A percentile compares a stretch with the other conserved stretches of the same genome.
phyloP scores from a whole-genome alignment of 2,113 vertebrate genomes.

The Vidua chalybeata region DNA sequence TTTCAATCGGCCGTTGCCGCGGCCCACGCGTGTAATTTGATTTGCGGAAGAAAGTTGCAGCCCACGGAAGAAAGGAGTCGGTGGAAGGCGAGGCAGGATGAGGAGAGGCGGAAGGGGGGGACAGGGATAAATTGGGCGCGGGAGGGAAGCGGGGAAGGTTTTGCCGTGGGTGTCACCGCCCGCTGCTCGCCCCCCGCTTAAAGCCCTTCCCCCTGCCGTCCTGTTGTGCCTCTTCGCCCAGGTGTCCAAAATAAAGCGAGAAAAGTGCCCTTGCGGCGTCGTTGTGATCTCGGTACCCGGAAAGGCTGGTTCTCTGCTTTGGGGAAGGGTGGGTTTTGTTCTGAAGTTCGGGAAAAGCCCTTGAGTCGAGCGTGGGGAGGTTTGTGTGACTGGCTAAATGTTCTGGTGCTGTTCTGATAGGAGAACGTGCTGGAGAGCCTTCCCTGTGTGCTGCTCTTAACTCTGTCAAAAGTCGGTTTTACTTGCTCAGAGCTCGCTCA shows the following conservation, averaged over 20 bases:
- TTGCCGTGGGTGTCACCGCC: background rate
- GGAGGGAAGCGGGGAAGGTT: rapidly evolving
- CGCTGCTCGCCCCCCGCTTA: rapidly evolving
- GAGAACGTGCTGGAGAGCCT: background rate
- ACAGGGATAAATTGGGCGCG: rapidly evolving
- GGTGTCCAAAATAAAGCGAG: background rate
- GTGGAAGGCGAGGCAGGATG: background rate
- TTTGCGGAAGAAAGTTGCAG: rapidly evolving
- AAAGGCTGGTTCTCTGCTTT: rapidly evolving
- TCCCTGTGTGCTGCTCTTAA: rapidly evolving
- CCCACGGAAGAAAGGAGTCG: rapidly evolving
- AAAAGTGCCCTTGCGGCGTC: rapidly evolving
- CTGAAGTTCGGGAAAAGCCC: rapidly evolving
- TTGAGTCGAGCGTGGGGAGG: rapidly evolving
- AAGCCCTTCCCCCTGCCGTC: rapidly evolving
- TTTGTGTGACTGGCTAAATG: rapidly evolving
- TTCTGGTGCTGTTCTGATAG: rapidly evolving
- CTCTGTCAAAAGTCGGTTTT: background rate
- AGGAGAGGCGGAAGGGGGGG: background rate
- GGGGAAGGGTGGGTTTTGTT: rapidly evolving
- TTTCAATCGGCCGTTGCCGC: rapidly evolving
- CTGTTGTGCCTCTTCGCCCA: background rate
- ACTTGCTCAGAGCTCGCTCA: background rate
- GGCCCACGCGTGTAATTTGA: rapidly evolving
- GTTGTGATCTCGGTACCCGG: rapidly evolving